Conservation (phyloP, 2,113 vertebrate species). For the Halcyon senegalensis region DNA sequence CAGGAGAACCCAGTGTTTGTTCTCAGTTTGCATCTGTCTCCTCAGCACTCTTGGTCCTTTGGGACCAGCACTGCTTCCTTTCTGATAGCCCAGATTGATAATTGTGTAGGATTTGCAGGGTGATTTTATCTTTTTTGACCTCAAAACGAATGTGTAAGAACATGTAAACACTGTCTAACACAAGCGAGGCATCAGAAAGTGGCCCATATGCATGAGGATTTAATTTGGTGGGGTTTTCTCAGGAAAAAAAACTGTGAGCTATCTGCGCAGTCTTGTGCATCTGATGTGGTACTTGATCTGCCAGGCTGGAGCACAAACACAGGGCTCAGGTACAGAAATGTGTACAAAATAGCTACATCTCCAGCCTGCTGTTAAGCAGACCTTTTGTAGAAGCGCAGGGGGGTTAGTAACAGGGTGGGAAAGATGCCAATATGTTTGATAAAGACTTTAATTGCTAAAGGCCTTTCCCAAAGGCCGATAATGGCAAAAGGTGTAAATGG, state of each 20-base stretch:
- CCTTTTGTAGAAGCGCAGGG: constrained; percentile 62
- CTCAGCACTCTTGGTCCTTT: background rate
- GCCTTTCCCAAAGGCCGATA: constrained; percentile 73
- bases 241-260: background rate
- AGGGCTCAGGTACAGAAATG: constrained; percentile 31
- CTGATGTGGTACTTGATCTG: background rate
- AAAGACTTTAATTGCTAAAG: constrained; percentile 87
- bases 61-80: background rate
- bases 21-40: background rate
- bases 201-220: background rate
- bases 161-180: background rate
- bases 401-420: constrained; percentile 75
- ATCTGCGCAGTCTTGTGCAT: accelerated
- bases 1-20: background rate
- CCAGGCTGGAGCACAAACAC: constrained; percentile 29
- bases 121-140: background rate
- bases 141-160: background rate
- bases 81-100: background rate
- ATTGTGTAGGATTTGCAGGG: background rate
- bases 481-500: constrained; percentile 80
- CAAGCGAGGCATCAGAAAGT: background rate
- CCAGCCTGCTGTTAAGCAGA: constrained; percentile 58
- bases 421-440: constrained; percentile 82
- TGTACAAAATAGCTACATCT: constrained; percentile 47
- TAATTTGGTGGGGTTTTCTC: background rate